Conservation (phyloP, 2,888 invertebrate genomes). For the Plagodis dolabraria region DNA sequence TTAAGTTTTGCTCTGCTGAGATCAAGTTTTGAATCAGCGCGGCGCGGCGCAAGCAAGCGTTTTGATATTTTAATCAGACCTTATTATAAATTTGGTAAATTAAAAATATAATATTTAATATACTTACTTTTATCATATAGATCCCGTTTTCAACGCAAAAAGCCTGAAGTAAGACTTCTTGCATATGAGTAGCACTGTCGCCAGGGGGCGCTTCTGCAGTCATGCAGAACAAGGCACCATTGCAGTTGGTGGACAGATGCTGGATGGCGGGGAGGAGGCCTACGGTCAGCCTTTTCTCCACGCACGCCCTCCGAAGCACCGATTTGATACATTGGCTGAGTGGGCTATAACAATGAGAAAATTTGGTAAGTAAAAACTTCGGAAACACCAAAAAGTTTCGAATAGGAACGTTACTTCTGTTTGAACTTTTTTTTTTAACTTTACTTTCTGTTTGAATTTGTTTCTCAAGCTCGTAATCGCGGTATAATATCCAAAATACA, state of each 20-base stretch:
- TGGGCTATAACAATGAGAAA: conserved; percentile 67
- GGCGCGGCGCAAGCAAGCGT: no score
- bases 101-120: conserved; percentile 66
- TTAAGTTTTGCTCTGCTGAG: no score
- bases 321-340: conserved; percentile 81
- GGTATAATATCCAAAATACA: no score
- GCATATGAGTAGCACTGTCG: conserved; percentile 91
- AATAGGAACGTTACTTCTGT: no score
- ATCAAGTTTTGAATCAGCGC: no score
- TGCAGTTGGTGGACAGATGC: conserved; percentile 83
- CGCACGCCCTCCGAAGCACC: conserved; percentile 81
- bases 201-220: conserved; percentile 88
- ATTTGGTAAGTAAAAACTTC: conserved; percentile 11
- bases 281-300: conserved; percentile 85
- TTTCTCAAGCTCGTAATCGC: no score
- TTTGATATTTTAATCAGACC: no score
- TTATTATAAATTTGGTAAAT: no score
- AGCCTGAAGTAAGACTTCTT: conserved; percentile 90
- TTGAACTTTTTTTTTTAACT: no score
- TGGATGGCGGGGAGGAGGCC: conserved; percentile 87
- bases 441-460: no score
- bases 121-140: conserved; percentile 88
- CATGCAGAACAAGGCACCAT: conserved; percentile 88
- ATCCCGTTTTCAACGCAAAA: conserved; percentile 92
- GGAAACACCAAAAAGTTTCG: background rate